Base-by-base conservation (phyloP, 2,113 vertebrate genomes). In the Oplegnathus fasciatus region DNA sequence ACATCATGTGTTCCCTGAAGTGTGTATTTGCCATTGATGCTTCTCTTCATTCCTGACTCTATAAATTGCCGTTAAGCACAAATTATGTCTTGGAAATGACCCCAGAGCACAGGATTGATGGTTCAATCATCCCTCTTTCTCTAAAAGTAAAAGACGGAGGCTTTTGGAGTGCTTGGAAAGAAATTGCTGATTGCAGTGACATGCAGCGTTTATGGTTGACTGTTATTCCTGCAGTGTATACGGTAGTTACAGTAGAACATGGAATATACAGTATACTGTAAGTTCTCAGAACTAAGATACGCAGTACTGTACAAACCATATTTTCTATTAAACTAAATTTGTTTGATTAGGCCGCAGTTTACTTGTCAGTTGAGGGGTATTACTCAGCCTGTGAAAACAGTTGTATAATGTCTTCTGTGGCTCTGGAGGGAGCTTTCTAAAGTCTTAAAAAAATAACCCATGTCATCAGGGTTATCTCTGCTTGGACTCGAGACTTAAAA, bases 1-100 rank as follows among this genome's bases (percentile, higher is more conserved):
- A 72, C 76, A 82, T 86, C 70, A 73, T 50, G 44, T 46, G 54
- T 48, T 76, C 42, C 79, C 66, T 32, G 44, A 20, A 82, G 81
- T 73, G 24, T 73, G n/a, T 62, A 11, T 75, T 75, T 79, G 14
- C 65, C 48, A 77, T 32, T 48, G 34, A 57, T 88, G 48, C 44
- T 75, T 54, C 28, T 71, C 28, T 79, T 80, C 61, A 76, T 80
- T 86, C 32, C 66, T 40, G 40, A 78, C 77, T 74, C 42, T 73
- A 50, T 79, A 77, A 60, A 78, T 85, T 58, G 58, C 68, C 14
- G 7, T 42, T 67, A 75, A 86, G 26, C 34, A 70, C 48, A 80
- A 83, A 85, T 77, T 72, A 82, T 78, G 24, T 84, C 28, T 75
- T 71, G 32, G 61, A 78, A 86, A 65, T 88, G 64, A 85, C 77